These are phyloP conservation scores for Nephrotoma guestfalica DNA, from an alignment of 2,888 invertebrate species.

Conservation along the genomic window DNA sequence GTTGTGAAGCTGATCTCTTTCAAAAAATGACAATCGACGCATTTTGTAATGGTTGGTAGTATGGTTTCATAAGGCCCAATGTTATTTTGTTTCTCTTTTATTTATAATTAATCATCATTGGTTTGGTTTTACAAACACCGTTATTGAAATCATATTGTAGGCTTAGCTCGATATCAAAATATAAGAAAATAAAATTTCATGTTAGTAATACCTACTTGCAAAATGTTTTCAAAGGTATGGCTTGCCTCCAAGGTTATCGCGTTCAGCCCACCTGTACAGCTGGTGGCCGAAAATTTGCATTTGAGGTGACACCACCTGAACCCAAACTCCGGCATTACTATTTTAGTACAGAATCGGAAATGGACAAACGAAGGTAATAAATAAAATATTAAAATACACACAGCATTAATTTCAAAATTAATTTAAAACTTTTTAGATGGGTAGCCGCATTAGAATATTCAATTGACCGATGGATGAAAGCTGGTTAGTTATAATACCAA, in stretches of 20 bases:
- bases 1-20: too few species aligned
- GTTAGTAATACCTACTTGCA: conserved; percentile 13
- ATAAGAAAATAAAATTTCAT: neutral
- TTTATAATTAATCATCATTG: too few species aligned
- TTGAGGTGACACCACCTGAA: conserved; percentile 81
- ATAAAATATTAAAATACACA: neutral
- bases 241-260: conserved; percentile 85
- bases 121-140: too few species aligned
- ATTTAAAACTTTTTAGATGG: conserved; percentile 47
- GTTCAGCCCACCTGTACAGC: conserved; percentile 65
- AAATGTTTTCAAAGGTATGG: conserved; percentile 49
- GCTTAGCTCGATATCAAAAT: too few species aligned
- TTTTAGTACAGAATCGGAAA: conserved; percentile 87
- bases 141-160: too few species aligned
- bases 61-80: too few species aligned
- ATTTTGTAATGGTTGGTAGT: too few species aligned
- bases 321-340: conserved; percentile 75
- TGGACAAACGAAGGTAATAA: conserved; percentile 78
- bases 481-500: conserved; percentile 28
- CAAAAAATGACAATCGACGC: too few species aligned
- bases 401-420: neutral
- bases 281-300: conserved; percentile 81
- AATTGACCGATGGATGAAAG: conserved; percentile 85
- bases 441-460: conserved; percentile 87
- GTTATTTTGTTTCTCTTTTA: too few species aligned